These are phyloP conservation scores for Eumerus sabulonum DNA, from an alignment of 2,888 invertebrate genomes.

Conservation along the genomic window DNA sequence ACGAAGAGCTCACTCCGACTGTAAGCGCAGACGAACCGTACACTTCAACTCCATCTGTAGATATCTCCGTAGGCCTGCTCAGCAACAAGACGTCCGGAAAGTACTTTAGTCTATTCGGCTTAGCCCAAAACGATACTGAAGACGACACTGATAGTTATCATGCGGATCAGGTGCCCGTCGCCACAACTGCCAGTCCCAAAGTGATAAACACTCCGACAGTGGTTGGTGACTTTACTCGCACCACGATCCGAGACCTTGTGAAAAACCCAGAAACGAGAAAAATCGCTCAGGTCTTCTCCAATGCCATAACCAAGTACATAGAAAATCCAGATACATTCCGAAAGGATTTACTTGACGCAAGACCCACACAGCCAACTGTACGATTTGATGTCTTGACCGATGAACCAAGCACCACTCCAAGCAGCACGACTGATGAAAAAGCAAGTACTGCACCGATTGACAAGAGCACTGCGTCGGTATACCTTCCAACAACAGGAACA, in stretches of 20 bases:
- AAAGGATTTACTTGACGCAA: slow-evolving; percentile 86
- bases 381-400: slow-evolving; percentile 78
- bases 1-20: neutral
- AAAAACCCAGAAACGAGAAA: slow-evolving; percentile 85
- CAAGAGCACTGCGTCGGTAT: slow-evolving; percentile 46
- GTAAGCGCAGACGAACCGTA: slow-evolving; percentile 76
- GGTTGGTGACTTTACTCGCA: slow-evolving; percentile 80
- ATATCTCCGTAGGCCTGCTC: slow-evolving; percentile 82
- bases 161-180: slow-evolving; percentile 1
- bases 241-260: slow-evolving; percentile 80
- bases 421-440: slow-evolving; percentile 75
- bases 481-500: slow-evolving; percentile 26
- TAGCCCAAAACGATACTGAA: slow-evolving; percentile 69
- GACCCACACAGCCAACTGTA: slow-evolving; percentile 87
- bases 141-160: neutral
- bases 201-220: slow-evolving; percentile 36
- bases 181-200: slow-evolving; percentile 80
- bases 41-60: slow-evolving; percentile 70
- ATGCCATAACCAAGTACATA: slow-evolving; percentile 89
- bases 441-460: slow-evolving; percentile 80
- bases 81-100: slow-evolving; percentile 80
- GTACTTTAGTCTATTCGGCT: slow-evolving; percentile 76
- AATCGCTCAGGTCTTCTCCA: slow-evolving; percentile 90
- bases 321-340: slow-evolving; percentile 91
- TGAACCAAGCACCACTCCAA: slow-evolving; percentile 71